Base-by-base conservation (phyloP, 2,888 invertebrate genomes). In the Entomobrya proxima region DNA sequence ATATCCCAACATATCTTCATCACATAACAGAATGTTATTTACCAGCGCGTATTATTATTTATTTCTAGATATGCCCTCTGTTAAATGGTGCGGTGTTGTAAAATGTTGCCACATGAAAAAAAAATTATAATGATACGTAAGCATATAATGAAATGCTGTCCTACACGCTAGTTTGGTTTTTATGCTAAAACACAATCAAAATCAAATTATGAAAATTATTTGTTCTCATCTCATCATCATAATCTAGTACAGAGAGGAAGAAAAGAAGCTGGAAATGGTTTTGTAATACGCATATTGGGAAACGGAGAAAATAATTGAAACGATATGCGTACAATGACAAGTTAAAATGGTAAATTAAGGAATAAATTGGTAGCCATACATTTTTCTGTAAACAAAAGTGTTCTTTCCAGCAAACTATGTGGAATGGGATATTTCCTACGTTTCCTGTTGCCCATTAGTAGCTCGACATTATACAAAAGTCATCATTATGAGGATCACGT, bases 131-230 rank as follows among this genome's bases (percentile, higher is more conserved):
- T 61, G 35, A 58, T 55, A 55, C n/a, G n/a, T 32, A n/a, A 35
- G n/a, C 35, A 5, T n/a, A n/a, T 32, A 55, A 55, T 27, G 24
- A 69, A 69, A 69, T 47, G 27, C 44, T 27, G 15, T 30, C 9
- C 35, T 18, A 69, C 69, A 44, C 69, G 44, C 69, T 30, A 44
- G 44, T 69, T 69, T 44, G 24, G 13, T 69, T 44, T 67, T 69
- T 44, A 32, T 47, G 30, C 72, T n/a, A 40, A 72, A 69, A 67
- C 21, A 50, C 55, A 80, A 80, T 80, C 80, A 80, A 72, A 69
- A 69, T 80, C 80, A 69, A 80, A 80, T 80, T 80, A 80, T 50
- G 13, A 21, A 80, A 72, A 80, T 72, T 80, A 80, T 80, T 27
- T 13, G 40, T 1, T 24, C 6, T 61, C 13, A 32, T 32, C 13